These are phyloP conservation scores for Syrrhaptes paradoxus DNA, from an alignment of 2,113 vertebrate species.

Conservation along the genomic window DNA sequence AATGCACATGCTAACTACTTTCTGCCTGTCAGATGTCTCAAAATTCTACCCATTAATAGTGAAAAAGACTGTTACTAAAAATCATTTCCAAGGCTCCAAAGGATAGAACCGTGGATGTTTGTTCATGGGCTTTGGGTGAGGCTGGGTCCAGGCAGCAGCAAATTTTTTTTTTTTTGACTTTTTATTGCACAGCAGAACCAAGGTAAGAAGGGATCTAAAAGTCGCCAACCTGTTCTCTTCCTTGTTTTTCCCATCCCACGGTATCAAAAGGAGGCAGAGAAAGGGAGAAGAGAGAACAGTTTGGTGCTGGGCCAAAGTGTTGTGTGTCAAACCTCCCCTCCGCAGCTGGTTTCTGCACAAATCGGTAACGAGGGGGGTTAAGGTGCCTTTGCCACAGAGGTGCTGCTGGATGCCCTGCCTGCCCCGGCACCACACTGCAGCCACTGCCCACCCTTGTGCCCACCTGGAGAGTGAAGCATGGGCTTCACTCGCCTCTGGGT, in stretches of 20 bases:
- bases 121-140: background rate
- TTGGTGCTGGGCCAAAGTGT: background rate
- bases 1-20: background rate
- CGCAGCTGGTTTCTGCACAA: background rate
- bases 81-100: background rate
- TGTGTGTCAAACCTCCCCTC: background rate
- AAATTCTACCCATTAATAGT: background rate
- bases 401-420: background rate
- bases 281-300: background rate
- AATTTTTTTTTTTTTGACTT: background rate
- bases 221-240: background rate
- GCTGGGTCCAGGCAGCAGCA: background rate
- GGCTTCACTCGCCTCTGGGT: background rate
- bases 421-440: background rate
- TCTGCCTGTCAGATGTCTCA: slow-evolving; percentile 23
- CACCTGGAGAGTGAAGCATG: background rate
- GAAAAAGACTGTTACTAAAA: background rate
- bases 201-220: background rate
- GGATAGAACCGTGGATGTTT: background rate
- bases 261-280: background rate
- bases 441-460: background rate
- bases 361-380: background rate
- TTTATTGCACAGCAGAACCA: background rate
- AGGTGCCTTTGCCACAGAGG: background rate
- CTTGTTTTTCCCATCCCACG: background rate